Evolutionary conservation across 2,797 vertebrate genomes (phyloP), one percentile per base, ranked within the genome.

Genomic region (Peromyscus nudipes): DNA sequence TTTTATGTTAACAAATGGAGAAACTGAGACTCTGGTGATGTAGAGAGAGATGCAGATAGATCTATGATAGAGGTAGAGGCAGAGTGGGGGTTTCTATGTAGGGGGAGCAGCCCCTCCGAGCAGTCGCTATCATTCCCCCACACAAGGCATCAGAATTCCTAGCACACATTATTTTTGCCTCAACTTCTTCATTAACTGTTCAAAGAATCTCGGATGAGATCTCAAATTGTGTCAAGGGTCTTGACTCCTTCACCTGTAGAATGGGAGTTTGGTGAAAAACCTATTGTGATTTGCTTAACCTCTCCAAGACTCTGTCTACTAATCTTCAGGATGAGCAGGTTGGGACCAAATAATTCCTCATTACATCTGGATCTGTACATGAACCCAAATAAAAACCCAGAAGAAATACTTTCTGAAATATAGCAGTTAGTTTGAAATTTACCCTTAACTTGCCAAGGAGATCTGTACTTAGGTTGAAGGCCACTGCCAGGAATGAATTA

Each of bases 351-450:
- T 91, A 80, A 77, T 49, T 85, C 52, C 21, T 92, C 37, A 64
- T 89, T 88, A 25, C n/a, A 88, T 97, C 71, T 52, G 43, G 29
- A 77, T 92, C 83, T 96, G 27, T 90, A 55, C 94, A 79, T 90
- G 87, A 96, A 81, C 29, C 67, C 49, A 64, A 90, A 84, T 43
- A 34, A 95, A 97, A 96, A 79, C 2, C 34, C 92, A 43, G 71
- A 91, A 81, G 11, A 93, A 96, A 65, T 31, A 4, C 21, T 52
- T 94, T 92, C 87, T 87, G 92, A 95, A 95, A 95, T 80, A 34
- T 4, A 85, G 40, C 2, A 79, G 17, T 55, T 95, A 65, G 25
- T 91, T 95, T 46, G 94, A 96, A 97, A 95, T 2, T 43, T 37
- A 64, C 27, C 14, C 9, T 92, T 79, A 82, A n/a, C 64, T 75